phyloP scores from a whole-genome alignment of 2,113 vertebrate genomes.

The Pteruthius melanotis region DNA sequence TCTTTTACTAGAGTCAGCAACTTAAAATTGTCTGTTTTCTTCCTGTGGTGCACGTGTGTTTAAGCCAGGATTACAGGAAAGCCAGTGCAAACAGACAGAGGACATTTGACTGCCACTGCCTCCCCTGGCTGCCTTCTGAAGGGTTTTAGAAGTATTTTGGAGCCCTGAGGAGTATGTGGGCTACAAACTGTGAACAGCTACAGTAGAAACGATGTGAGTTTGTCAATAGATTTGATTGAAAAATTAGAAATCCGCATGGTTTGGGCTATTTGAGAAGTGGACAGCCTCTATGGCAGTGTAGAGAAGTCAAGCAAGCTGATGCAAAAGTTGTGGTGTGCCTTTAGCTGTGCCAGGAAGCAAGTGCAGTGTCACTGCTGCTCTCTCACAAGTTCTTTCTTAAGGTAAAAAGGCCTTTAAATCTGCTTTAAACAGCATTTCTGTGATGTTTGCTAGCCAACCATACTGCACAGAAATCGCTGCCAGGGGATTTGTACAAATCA shows the following conservation, averaged over 20 bases:
- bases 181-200: background rate
- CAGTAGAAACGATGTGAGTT: background rate
- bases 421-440: background rate
- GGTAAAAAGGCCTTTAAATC: background rate
- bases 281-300: background rate
- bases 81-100: background rate
- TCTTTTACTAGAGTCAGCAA: conserved; percentile 18
- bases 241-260: background rate
- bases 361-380: background rate
- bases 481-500: background rate
- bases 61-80: conserved; percentile 32
- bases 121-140: background rate
- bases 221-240: background rate
- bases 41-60: background rate
- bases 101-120: background rate
- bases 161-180: background rate
- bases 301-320: background rate
- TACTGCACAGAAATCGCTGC: background rate
- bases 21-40: conserved; percentile 17
- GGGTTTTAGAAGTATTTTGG: background rate
- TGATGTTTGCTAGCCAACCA: background rate
- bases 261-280: background rate
- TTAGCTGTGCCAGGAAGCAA: background rate
- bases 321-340: background rate
- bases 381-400: background rate